These are phyloP conservation scores for Palaemon carinicauda DNA, from an alignment of 1,140 invertebrate species.

Conservation along the genomic window DNA sequence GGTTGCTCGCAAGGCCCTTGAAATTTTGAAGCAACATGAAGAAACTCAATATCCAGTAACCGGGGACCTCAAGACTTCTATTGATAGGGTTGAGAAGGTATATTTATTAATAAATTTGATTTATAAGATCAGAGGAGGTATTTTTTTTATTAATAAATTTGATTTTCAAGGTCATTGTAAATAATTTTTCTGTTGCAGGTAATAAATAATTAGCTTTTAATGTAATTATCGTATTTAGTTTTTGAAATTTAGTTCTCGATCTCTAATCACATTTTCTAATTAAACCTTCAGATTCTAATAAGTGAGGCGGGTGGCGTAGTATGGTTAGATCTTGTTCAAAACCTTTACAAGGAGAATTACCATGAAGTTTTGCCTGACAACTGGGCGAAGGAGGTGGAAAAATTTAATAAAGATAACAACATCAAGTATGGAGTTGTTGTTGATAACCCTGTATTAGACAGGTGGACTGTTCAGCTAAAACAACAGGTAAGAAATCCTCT, in stretches of 20 bases:
- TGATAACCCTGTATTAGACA: neutral
- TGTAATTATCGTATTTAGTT: too few relatives aligned
- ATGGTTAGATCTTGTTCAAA: neutral
- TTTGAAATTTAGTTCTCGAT: neutral
- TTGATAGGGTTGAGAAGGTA: constrained; percentile 24
- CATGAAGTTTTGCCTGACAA: constrained; percentile 5
- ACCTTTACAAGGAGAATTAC: constrained; percentile 2
- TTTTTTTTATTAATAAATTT: too few relatives aligned
- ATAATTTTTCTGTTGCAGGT: too few relatives aligned
- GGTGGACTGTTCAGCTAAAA: neutral
- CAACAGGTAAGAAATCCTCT: neutral
- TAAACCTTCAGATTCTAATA: neutral
- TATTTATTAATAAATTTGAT: neutral
- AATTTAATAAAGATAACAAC: neutral
- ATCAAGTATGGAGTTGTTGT: neutral
- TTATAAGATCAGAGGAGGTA: too few relatives aligned
- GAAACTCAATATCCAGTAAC: neutral
- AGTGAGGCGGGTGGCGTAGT: neutral
- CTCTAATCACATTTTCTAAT: neutral
- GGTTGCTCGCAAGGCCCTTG: neutral
- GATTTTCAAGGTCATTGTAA: too few relatives aligned
- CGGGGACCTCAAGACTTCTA: neutral
- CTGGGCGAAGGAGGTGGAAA: neutral
- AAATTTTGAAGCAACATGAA: neutral
- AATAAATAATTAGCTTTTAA: too few relatives aligned